Conservation (phyloP, 2,113 vertebrate species). For the Hemiscyllium ocellatum region DNA sequence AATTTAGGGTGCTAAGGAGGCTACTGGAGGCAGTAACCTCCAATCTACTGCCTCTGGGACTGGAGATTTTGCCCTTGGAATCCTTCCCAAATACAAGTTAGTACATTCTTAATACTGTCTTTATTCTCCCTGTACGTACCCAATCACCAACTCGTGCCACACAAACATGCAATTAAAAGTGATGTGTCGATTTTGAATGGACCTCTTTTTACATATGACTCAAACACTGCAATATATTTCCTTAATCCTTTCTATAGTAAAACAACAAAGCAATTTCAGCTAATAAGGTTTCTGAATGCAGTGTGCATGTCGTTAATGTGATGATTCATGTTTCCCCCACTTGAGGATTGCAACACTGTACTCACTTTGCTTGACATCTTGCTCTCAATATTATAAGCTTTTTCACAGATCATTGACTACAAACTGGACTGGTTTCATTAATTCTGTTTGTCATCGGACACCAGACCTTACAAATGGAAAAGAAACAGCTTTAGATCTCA, state of each 20-base stretch:
- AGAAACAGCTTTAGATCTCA: constrained; percentile 9
- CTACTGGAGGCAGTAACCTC: no score
- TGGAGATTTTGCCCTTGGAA: not conserved
- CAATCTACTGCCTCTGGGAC: not conserved
- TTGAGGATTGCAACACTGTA: not conserved
- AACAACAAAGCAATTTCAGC: not conserved
- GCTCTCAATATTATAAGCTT: constrained; percentile 25
- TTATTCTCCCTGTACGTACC: not conserved
- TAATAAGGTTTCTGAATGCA: not conserved
- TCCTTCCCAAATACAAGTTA: not conserved
- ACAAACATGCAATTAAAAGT: not conserved
- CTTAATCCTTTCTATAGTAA: not conserved
- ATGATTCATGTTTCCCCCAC: not conserved
- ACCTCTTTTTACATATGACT: not conserved
- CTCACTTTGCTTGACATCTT: not conserved
- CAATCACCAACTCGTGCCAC: not conserved
- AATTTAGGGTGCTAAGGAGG: no score
- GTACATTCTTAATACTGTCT: not conserved
- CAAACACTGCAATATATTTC: not conserved
- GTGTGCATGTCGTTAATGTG: not conserved
- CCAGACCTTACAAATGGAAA: not conserved
- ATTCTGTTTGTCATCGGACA: not conserved
- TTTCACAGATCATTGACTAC: not conserved
- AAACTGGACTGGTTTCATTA: not conserved
- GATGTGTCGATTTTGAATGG: not conserved